phyloP scores from a whole-genome alignment of 2,113 vertebrate genomes.

The Pyxicephalus adspersus region DNA sequence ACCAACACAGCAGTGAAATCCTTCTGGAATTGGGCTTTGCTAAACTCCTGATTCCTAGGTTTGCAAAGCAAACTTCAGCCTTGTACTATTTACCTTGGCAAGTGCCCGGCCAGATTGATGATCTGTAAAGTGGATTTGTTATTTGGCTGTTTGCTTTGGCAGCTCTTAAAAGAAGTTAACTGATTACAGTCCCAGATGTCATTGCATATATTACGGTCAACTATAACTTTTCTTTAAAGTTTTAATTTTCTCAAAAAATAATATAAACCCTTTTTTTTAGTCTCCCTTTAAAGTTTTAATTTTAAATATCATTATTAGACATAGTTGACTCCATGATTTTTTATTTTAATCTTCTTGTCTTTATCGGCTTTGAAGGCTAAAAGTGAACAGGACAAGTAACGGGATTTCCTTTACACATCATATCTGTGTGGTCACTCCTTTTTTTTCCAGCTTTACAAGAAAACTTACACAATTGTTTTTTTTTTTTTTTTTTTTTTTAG shows the following conservation, averaged over 20 bases:
- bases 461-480: slow-evolving; percentile 11
- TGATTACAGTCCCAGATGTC: slow-evolving; percentile 99
- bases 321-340: slow-evolving; percentile 49
- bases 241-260: slow-evolving; percentile 79
- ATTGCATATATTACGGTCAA: slow-evolving; percentile 83
- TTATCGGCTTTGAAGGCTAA: slow-evolving; percentile 48
- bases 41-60: slow-evolving; percentile 78
- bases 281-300: slow-evolving; percentile 63
- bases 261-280: slow-evolving; percentile 80
- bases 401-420: neutral
- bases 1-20: slow-evolving; percentile 59
- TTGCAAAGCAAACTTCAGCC: slow-evolving; percentile 90
- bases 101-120: slow-evolving; percentile 91
- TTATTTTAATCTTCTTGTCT: slow-evolving; percentile 51
- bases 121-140: slow-evolving; percentile 99
- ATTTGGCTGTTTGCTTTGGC: slow-evolving; percentile 99
- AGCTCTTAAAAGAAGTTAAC: slow-evolving; percentile 92
- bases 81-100: slow-evolving; percentile 93
- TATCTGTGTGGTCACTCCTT: slow-evolving; percentile 10
- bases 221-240: slow-evolving; percentile 78
- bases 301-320: slow-evolving; percentile 65
- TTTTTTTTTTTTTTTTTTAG: neutral
- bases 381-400: neutral
- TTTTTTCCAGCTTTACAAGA: slow-evolving; percentile 46
- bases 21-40: slow-evolving; percentile 72